Evolutionary conservation across 2,888 invertebrate genomes (phyloP).

Genomic region (Baronia brevicornis): DNA sequence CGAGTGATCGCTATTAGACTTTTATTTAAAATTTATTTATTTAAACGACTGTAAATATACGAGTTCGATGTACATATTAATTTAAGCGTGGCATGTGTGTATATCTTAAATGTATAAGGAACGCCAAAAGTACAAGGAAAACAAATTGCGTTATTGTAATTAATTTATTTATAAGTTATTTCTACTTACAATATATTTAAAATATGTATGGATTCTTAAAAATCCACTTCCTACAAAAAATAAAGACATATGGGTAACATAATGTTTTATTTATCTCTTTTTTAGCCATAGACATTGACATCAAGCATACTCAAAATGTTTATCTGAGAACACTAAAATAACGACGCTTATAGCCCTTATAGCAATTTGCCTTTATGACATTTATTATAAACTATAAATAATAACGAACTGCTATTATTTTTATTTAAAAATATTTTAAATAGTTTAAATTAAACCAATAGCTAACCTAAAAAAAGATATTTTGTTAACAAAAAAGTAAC

Average conservation of each 20-base stretch:
- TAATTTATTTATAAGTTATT: conserved; percentile 16
- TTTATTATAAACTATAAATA: too few species aligned
- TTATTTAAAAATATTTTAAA: too few species aligned
- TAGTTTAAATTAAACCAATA: too few species aligned
- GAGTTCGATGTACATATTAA: conserved; percentile 54
- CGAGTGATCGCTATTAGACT: conserved; percentile 40
- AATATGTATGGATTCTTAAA: conserved; percentile 20
- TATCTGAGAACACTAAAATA: too few species aligned
- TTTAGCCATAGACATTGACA: too few species aligned
- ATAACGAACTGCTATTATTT: too few species aligned
- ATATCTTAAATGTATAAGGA: conserved; percentile 7
- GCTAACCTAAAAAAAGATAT: too few species aligned
- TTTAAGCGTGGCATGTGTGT: conserved; percentile 20
- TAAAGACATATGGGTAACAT: too few species aligned
- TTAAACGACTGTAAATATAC: conserved; percentile 57
- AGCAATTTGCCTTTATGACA: too few species aligned
- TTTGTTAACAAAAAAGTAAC: too few species aligned
- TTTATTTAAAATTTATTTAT: conserved; percentile 49
- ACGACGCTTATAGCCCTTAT: too few species aligned
- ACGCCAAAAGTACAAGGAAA: conserved; percentile 26
- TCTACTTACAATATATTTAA: conserved; percentile 14
- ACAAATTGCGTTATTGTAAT: conserved; percentile 21
- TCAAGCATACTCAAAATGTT: too few species aligned
- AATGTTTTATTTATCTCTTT: conserved; percentile 18
- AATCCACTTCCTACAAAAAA: conserved; percentile 17